Evolutionary conservation across 1,140 invertebrate species (phyloP), one percentile per base, ranked within the genome.

Genomic region (Rhopalosiphum padi): DNA sequence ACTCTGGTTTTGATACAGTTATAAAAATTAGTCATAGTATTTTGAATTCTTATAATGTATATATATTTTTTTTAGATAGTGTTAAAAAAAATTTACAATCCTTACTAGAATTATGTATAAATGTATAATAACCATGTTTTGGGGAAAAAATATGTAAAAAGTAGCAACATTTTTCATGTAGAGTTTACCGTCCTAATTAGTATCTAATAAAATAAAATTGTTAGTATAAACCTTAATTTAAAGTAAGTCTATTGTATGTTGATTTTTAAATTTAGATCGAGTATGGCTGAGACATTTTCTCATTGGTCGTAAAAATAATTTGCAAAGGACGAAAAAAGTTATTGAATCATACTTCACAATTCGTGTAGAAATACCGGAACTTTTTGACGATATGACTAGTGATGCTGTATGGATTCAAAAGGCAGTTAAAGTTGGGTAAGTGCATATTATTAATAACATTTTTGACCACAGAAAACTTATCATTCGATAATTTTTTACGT

Each of bases 271-370:
- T 93, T 77, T 55, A 93, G 93, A 93, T 21, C 53, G 87, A 35
- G 46, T 48, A 18, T 93, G 85, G 85, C 9, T 93, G 41, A 93
- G 51, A 68, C 93, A 93, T 41, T 93, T 93, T 15, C 87, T 88
- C 15, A 93, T 93, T 48, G 87, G 55, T 11, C 85, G 93, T 30
- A 93, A 93, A 82, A 93, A 93, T 53, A 93, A 90, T 89, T 46
- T 93, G 22, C 85, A 88, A 68, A 93, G 23, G 46, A 93, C 93
- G 1, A 93, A 93, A 7, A 93, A 93, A 77, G 41, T 68, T 30
- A 22, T 93, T 5, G 93, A 93, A n/a, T 48, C 86, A 18, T 93
- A 93, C 41, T 93, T 89, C 18, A 53, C 35, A 0, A 37, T 93
- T 53, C 85, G 87, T 2, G 55, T 48, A 46, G 85, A 89, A 37